Percentiles rank a stretch among this genome's conserved stretches.
Conservation (phyloP, 1,140 invertebrate species). For the Hylaeus volcanicus region DNA sequence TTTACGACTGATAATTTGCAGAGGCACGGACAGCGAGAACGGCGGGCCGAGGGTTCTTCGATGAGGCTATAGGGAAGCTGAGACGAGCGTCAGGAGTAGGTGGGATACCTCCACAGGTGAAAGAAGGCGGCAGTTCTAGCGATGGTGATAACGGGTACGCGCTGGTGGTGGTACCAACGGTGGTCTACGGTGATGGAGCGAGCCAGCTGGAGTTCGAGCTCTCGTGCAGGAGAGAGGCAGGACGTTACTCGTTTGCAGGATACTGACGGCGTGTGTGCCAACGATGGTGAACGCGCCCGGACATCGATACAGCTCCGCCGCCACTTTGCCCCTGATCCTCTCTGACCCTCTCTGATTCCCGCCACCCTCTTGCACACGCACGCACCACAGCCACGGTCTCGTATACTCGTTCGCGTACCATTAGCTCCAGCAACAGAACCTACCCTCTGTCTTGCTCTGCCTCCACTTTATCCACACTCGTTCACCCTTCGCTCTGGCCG, state of each 20-base stretch:
- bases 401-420: conserved; percentile 39
- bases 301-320: conserved; percentile 67
- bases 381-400: conserved; percentile 3
- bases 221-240: conserved; percentile 23
- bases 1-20: conserved; percentile 51
- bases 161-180: neutral
- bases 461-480: conserved; percentile 5
- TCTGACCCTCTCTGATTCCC: conserved; percentile 51
- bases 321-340: conserved; percentile 62
- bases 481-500: neutral
- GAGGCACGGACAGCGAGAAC: neutral
- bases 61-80: neutral
- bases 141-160: neutral
- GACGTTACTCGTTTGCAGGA: conserved; percentile 63
- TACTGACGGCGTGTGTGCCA: conserved; percentile 61
- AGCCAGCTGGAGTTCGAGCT: too few species aligned
- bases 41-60: neutral
- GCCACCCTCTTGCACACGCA: conserved; percentile 50
- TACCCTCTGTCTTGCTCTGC: conserved; percentile 26
- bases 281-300: conserved; percentile 63
- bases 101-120: neutral
- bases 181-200: too few species aligned
- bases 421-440: conserved; percentile 44
- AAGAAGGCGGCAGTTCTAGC: conserved; percentile 15
- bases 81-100: neutral